Percentiles rank a stretch among this genome's conserved stretches.
Evolutionary conservation across 1,140 invertebrate species (phyloP).

Genomic region (Lasioglossum baleicum): DNA sequence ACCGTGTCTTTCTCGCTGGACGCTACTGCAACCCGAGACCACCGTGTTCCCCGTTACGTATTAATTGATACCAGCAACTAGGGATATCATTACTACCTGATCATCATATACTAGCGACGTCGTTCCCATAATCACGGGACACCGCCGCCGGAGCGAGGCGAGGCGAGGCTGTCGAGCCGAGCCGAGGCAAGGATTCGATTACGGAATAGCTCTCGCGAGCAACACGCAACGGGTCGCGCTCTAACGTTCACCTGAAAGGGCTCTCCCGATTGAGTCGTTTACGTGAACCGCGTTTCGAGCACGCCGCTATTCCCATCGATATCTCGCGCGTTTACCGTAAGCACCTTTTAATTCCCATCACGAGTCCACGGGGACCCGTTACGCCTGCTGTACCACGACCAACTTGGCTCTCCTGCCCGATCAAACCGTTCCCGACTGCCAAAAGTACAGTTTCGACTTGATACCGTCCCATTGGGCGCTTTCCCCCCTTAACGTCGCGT

Average conservation of each 20-base stretch:
- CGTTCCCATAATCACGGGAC: slow-evolving; percentile 2
- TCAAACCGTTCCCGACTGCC: too few species aligned
- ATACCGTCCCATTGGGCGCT: too few species aligned
- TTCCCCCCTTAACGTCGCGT: too few species aligned
- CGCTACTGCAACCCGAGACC: too few species aligned
- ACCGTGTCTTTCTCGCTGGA: too few species aligned
- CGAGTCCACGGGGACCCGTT: background rate
- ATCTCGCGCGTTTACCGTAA: slow-evolving; percentile 18
- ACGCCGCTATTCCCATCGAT: background rate
- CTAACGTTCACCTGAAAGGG: background rate
- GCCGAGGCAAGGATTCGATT: background rate
- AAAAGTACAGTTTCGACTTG: too few species aligned
- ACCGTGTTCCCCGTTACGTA: too few species aligned
- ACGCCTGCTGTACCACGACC: background rate
- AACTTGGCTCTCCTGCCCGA: too few species aligned
- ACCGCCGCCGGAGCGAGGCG: background rate
- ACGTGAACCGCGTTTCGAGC: background rate
- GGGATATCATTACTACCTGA: background rate
- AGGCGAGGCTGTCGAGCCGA: background rate
- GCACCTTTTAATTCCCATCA: slow-evolving; percentile 18
- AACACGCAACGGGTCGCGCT: background rate
- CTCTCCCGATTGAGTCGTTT: slow-evolving; percentile 16
- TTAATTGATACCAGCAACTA: background rate
- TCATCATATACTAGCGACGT: background rate
- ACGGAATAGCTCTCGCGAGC: background rate